Conservation (phyloP, 2,113 vertebrate genomes). For the Gadus macrocephalus region DNA sequence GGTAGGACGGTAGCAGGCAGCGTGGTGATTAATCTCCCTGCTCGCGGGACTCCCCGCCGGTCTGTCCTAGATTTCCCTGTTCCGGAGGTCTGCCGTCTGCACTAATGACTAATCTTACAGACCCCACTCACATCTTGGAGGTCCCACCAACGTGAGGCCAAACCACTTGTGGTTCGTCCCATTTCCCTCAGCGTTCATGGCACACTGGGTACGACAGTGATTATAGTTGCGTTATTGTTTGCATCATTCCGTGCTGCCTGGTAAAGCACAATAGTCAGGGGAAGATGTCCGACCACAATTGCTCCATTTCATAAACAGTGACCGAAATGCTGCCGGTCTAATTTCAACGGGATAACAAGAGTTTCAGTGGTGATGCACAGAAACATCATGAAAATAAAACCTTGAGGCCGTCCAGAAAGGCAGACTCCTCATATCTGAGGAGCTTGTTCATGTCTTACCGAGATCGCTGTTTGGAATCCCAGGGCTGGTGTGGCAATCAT, state of each 20-base stretch:
- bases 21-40: no score
- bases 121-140: conserved; percentile 37
- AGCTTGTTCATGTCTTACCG: background rate
- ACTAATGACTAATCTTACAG: conserved; percentile 2
- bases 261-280: conserved; percentile 6
- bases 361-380: conserved; percentile 7
- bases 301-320: conserved; percentile 37
- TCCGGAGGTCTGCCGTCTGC: no score
- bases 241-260: conserved; percentile 28
- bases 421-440: conserved; percentile 1
- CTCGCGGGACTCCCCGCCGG: no score
- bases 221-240: conserved; percentile 32
- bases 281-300: conserved; percentile 25
- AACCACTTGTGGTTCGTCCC: conserved; percentile 35
- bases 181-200: conserved; percentile 18
- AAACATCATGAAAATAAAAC: conserved; percentile 17
- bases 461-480: no score
- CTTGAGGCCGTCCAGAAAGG: conserved; percentile 11
- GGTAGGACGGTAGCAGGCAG: no score
- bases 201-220: conserved; percentile 16
- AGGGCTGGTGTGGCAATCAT: no score
- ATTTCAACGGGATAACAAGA: conserved; percentile 23
- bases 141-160: conserved; percentile 18
- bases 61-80: no score
- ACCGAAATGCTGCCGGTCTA: conserved; percentile 1